A percentile compares a stretch with the other conserved stretches of the same genome.
Conservation (phyloP, 2,113 vertebrate genomes). For the Cryptomyrus ogoouensis region DNA sequence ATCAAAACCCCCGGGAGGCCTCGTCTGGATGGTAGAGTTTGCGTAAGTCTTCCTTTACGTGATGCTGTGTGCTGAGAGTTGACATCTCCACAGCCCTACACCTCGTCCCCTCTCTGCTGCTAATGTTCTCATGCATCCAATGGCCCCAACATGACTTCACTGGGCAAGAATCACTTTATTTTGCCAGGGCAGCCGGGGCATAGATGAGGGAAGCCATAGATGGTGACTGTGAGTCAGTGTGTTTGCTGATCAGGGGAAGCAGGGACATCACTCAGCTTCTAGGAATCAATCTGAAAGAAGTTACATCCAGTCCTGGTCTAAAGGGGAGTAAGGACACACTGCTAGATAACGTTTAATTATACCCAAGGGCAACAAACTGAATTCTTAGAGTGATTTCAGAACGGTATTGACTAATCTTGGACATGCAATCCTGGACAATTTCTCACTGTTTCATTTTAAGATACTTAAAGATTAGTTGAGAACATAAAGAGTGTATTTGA, state of each 20-base stretch:
- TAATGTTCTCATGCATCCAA: neutral
- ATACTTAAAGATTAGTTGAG: neutral
- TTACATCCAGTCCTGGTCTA: neutral
- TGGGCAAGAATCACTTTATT: neutral
- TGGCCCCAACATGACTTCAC: neutral
- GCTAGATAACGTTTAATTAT: neutral
- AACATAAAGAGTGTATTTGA: neutral
- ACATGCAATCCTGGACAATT: neutral
- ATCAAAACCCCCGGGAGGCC: neutral
- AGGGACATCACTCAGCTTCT: neutral
- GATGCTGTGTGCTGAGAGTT: neutral
- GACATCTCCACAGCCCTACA: neutral
- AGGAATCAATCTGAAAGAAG: neutral
- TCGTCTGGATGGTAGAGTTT: neutral
- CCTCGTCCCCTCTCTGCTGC: neutral
- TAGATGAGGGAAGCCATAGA: neutral
- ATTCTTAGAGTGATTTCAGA: neutral
- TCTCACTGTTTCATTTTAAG: neutral
- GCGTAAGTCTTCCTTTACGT: neutral
- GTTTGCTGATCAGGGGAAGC: neutral
- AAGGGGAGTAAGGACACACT: neutral
- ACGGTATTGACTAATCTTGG: neutral
- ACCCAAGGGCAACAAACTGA: neutral
- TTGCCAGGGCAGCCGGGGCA: neutral
- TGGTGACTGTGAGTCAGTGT: neutral